phyloP scores from a whole-genome alignment of 2,797 vertebrate genomes.

The Sebastes kiyomatsui region DNA sequence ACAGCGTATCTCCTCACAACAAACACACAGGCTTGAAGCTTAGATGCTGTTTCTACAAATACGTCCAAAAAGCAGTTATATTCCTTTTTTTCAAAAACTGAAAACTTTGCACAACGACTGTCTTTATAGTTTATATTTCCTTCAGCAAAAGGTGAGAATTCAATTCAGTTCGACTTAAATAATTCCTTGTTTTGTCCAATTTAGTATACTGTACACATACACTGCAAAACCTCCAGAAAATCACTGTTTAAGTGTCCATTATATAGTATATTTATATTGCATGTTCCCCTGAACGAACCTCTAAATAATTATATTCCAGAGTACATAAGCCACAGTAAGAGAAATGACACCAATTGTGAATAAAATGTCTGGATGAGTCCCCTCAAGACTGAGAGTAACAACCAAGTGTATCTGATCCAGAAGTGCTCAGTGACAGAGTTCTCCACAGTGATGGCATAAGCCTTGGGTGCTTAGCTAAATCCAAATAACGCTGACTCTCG shows the following conservation, averaged over 20 bases:
- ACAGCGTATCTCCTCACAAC: not conserved
- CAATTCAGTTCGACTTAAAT: not conserved
- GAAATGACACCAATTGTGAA: constrained; percentile 1
- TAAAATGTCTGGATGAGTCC: constrained; percentile 1
- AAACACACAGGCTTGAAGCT: not conserved
- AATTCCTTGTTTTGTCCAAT: not conserved
- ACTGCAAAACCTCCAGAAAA: not conserved
- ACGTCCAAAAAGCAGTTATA: not conserved
- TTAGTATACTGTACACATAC: not conserved
- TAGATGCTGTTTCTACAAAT: not conserved
- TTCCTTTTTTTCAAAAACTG: not conserved
- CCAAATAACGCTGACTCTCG: constrained; percentile 35
- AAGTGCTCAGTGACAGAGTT: constrained; percentile 38
- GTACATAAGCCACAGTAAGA: not conserved
- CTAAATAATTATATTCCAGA: not conserved
- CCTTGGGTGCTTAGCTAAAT: constrained; percentile 38
- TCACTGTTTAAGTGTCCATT: not conserved
- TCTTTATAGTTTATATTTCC: not conserved
- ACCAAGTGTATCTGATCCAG: constrained; percentile 40
- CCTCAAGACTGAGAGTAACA: not conserved
- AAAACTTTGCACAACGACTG: not conserved
- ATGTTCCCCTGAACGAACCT: not conserved
- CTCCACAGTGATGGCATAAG: constrained; percentile 33
- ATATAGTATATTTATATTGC: not conserved
- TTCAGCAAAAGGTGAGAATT: not conserved